phyloP scores from a whole-genome alignment of 2,113 vertebrate genomes.

The Perccottus glenii region DNA sequence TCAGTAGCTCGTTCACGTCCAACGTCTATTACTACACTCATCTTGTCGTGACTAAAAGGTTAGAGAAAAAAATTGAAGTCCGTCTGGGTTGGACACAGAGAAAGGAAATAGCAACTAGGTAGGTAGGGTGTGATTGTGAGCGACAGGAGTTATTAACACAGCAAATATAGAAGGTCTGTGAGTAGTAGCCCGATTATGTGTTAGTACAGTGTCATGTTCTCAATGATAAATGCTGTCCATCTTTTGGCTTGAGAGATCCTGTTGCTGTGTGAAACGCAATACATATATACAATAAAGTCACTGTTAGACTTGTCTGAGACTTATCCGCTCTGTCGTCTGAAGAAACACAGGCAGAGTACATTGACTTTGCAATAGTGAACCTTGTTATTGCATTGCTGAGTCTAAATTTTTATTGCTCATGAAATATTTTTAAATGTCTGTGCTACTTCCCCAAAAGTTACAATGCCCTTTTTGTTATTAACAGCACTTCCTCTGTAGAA shows the following conservation, averaged over 20 bases:
- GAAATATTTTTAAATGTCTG: too few species aligned
- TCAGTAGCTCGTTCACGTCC: not conserved
- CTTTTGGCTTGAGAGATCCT: not conserved
- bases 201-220: conserved; percentile 28
- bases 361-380: too few species aligned
- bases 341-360: too few species aligned
- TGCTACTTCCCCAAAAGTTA: too few species aligned
- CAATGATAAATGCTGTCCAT: conserved; percentile 16
- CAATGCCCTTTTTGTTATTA: too few species aligned
- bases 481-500: not conserved
- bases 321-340: too few species aligned
- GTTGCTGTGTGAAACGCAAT: conserved; percentile 1
- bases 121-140: not conserved
- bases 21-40: not conserved
- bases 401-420: too few species aligned
- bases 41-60: conserved; percentile 18
- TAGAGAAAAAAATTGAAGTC: conserved; percentile 12
- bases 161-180: not conserved
- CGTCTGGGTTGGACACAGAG: not conserved
- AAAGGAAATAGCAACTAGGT: not conserved
- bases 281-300: not conserved
- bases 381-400: too few species aligned
- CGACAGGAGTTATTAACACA: conserved; percentile 15
- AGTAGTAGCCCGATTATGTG: conserved; percentile 35
- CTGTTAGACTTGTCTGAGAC: too few species aligned